Percentiles rank a stretch among this genome's conserved stretches.
These are phyloP conservation scores for Pantelozetes paolii DNA, from an alignment of 2,888 invertebrate genomes.

Conservation along the genomic window DNA sequence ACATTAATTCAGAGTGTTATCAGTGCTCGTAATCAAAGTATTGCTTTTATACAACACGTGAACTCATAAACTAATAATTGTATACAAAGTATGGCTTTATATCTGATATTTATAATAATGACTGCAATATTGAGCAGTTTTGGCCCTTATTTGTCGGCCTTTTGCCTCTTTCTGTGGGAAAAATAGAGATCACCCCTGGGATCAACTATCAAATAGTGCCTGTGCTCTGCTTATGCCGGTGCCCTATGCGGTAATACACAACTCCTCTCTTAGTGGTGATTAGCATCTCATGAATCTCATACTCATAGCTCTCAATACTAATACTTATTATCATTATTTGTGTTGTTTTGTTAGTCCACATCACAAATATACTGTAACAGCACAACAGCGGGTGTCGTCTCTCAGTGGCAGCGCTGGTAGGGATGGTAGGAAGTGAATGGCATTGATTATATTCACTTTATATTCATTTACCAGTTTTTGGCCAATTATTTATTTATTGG, in stretches of 20 bases:
- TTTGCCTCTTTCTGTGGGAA: constrained; percentile 33
- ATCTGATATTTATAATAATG: constrained; percentile 21
- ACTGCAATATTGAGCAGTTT: neutral
- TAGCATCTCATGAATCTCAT: constrained; percentile 29
- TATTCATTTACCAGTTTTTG: constrained; percentile 32
- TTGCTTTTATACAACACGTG: constrained; percentile 28
- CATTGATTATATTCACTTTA: constrained; percentile 28
- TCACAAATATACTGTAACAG: neutral
- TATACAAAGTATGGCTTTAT: neutral
- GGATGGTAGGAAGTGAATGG: constrained; percentile 25
- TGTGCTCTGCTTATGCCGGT: neutral
- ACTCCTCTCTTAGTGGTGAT: constrained; percentile 24
- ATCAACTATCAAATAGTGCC: constrained; percentile 8
- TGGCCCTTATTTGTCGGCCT: constrained; percentile 26
- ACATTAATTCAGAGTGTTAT: neutral
- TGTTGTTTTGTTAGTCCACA: constrained; percentile 32
- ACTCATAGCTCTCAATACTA: constrained; percentile 6
- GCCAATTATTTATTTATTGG: constrained; percentile 31
- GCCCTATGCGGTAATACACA: constrained; percentile 18
- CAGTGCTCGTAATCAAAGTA: constrained; percentile 23
- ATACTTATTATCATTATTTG: constrained; percentile 22
- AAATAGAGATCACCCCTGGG: constrained; percentile 15
- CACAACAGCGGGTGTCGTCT: constrained; percentile 29
- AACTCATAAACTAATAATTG: constrained; percentile 21
- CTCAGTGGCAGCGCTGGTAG: neutral